Conservation (phyloP, 2,113 vertebrate genomes). For the Gorsachius goisagi region DNA sequence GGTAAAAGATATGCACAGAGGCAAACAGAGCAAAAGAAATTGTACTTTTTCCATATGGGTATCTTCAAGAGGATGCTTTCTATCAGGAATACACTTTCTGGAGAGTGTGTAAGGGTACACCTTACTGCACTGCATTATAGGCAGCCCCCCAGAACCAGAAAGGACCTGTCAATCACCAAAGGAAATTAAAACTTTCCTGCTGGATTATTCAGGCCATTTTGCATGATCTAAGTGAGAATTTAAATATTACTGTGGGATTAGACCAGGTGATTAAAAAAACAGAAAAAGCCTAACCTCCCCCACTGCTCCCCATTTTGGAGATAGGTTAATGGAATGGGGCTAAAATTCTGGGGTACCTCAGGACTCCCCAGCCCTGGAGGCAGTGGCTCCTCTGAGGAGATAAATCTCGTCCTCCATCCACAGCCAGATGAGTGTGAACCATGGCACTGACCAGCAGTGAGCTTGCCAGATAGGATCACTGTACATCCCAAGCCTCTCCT, state of each 20-base stretch:
- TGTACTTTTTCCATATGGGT: not conserved
- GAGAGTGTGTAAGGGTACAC: not conserved
- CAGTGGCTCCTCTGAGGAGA: fast-evolving
- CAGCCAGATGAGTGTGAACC: not conserved
- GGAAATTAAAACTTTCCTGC: not conserved
- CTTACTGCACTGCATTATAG: not conserved
- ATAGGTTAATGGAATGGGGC: fast-evolving
- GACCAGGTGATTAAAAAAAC: not conserved
- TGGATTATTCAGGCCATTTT: not conserved
- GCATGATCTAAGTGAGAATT: not conserved
- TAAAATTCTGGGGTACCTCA: not conserved
- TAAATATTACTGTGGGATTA: not conserved
- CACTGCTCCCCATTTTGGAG: not conserved
- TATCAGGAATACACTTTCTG: not conserved
- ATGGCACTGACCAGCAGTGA: not conserved
- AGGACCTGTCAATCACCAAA: not conserved
- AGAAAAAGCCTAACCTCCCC: not conserved
- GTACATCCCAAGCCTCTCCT: not conserved
- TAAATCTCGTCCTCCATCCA: not conserved
- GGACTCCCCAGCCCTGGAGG: not conserved
- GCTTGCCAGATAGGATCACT: not conserved
- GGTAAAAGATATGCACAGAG: not conserved
- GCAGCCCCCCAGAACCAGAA: not conserved
- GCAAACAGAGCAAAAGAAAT: not conserved
- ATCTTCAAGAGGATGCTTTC: not conserved